Evolutionary conservation across 1,140 invertebrate genomes (phyloP), one percentile per base, ranked within the genome.

Genomic region (Elysia chlorotica): DNA sequence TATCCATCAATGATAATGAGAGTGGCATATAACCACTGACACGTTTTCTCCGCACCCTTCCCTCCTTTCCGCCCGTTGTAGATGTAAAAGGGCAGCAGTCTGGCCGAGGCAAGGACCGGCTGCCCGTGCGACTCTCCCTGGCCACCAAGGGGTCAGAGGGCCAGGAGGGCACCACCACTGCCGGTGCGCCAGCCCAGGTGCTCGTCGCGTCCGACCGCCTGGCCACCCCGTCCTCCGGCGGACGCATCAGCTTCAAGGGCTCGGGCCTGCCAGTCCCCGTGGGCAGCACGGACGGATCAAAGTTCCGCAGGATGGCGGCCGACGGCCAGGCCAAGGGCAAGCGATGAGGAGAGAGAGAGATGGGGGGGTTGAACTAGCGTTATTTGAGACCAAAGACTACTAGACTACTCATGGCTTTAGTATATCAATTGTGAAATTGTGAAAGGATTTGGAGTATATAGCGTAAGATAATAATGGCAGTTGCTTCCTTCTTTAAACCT

Each of bases 201-300:
- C 79, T 79, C 77, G 75, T 78, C 59, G 76, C 80, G 23, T 82
- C 80, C 77, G 83, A 85, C 61, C 77, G 83, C 66, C 73, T 85
- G 71, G 80, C 83, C 21, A 85, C 83, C 31, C 83, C 83, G 14
- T 85, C 83, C 30, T 83, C 83, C 69, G 83, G 83, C 63, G 83
- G 82, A 59, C 70, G 83, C 31, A 80, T 83, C 61, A 84, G 82
- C 76, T 79, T 79, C 65, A 82, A 83, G 65, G 82, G 80, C 25
- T 85, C 83, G 70, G 79, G 79, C 57, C 77, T 85, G 56, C 83
- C 83, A 28, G 81, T 85, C 63, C 83, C 82, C 48, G 78, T 85
- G 54, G 79, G 76, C 48, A 75, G 77, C 37, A 76, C 75, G 67
- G 83, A 84, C 53, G 80, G 78, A 71, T 80, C 82, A 31, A 85